Conservation (phyloP, 2,888 invertebrate species). For the Aspidiotus destructor region DNA sequence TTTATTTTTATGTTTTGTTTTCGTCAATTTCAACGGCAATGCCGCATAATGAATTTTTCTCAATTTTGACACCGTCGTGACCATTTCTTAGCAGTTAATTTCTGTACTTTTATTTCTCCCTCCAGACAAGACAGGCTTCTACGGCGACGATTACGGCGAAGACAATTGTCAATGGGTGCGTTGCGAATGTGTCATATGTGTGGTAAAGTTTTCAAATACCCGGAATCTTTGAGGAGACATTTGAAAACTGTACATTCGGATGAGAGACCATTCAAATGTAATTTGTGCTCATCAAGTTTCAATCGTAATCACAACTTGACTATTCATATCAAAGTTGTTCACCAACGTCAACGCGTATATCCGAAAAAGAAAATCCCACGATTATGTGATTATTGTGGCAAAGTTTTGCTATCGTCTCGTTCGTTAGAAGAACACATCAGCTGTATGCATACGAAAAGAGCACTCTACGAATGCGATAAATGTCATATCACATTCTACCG, state of each 20-base stretch:
- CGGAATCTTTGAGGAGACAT: slow-evolving; percentile 20
- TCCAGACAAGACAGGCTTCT: too few relatives aligned
- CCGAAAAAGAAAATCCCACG: slow-evolving; percentile 19
- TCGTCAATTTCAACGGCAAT: too few relatives aligned
- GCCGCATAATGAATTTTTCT: too few relatives aligned
- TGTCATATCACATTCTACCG: slow-evolving; percentile 23
- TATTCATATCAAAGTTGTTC: slow-evolving; percentile 27
- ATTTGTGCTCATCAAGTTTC: slow-evolving; percentile 22
- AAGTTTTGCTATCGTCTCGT: slow-evolving; percentile 19
- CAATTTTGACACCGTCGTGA: too few relatives aligned
- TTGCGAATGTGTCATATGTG: slow-evolving; percentile 26
- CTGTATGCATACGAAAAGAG: slow-evolving; percentile 27
- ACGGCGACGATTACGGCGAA: background rate
- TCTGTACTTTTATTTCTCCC: too few relatives aligned
- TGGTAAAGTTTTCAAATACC: slow-evolving; percentile 28
- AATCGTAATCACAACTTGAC: slow-evolving; percentile 29
- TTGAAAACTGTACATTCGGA: slow-evolving; percentile 28
- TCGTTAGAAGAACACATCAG: slow-evolving; percentile 28
- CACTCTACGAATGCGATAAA: slow-evolving; percentile 25
- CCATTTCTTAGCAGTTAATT: too few relatives aligned
- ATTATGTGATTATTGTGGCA: slow-evolving; percentile 27
- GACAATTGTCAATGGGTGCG: background rate
- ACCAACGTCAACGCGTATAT: slow-evolving; percentile 17
- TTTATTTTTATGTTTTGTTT: too few relatives aligned
- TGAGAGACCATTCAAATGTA: slow-evolving; percentile 26